phyloP scores from a whole-genome alignment of 2,113 vertebrate species.

The Plotosus lineatus region DNA sequence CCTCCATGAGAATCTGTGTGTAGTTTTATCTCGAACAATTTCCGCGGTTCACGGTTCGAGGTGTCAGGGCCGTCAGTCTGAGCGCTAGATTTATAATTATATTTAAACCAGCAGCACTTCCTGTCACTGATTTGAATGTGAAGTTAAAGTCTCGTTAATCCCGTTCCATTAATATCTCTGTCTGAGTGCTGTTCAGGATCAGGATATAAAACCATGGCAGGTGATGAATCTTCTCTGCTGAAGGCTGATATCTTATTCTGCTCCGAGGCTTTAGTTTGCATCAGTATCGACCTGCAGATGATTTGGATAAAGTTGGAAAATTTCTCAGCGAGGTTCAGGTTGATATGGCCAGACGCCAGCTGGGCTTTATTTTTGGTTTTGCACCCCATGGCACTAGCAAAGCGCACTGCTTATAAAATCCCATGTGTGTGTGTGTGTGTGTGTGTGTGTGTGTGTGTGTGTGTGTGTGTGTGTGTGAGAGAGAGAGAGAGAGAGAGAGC shows the following conservation, averaged over 20 bases:
- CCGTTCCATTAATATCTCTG: not conserved
- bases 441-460: not conserved
- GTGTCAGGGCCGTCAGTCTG: not conserved
- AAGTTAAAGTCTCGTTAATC: conserved; percentile 11
- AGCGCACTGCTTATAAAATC: not conserved
- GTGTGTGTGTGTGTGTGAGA: not conserved
- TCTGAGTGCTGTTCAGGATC: not conserved
- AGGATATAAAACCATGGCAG: not conserved
- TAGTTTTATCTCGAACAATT: not conserved
- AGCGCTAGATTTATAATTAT: not conserved
- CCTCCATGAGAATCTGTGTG: not conserved
- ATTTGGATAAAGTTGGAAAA: not conserved
- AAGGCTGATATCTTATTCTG: not conserved
- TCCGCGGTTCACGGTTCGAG: no score
- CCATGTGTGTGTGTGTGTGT: not conserved
- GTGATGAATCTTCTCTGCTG: not conserved
- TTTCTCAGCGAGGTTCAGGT: not conserved
- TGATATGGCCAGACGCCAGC: not conserved
- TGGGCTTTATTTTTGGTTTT: conserved; percentile 5
- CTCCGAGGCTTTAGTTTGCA: not conserved
- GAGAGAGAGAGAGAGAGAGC: no score
- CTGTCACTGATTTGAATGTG: not conserved
- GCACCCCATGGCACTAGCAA: not conserved
- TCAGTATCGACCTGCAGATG: not conserved
- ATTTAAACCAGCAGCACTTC: not conserved